Evolutionary conservation across 2,797 vertebrate species (phyloP).

Genomic region (Hypotaenidia philippensis): DNA sequence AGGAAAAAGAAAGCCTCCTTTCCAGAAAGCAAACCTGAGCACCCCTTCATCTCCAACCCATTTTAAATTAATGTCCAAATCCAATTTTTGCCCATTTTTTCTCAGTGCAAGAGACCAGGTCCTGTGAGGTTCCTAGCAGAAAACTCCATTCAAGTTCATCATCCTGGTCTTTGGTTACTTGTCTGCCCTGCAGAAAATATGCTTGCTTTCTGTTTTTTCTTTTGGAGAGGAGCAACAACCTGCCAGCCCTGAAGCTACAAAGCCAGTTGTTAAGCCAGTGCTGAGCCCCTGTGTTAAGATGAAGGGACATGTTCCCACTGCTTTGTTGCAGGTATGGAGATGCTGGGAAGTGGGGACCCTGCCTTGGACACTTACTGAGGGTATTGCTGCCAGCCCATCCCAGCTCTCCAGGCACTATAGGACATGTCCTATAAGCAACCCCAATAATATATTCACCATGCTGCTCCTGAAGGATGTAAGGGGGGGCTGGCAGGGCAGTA

Average conservation of each 20-base stretch:
- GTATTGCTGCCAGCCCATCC: not conserved
- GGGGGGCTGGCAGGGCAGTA: not conserved
- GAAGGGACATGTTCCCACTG: not conserved
- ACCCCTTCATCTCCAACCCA: not conserved
- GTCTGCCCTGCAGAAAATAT: not conserved
- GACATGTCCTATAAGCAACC: not conserved
- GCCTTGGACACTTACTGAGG: rapidly evolving
- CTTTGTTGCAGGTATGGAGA: not conserved
- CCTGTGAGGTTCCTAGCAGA: not conserved
- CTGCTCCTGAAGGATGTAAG: not conserved
- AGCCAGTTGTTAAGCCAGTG: not conserved
- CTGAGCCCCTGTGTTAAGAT: not conserved
- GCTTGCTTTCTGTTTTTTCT: not conserved
- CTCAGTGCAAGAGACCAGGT: not conserved
- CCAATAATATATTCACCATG: not conserved
- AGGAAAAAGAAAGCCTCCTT: not conserved
- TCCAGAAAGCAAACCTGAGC: not conserved
- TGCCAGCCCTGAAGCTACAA: not conserved
- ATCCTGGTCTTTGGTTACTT: not conserved
- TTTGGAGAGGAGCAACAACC: not conserved
- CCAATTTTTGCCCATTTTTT: not conserved
- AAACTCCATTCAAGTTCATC: not conserved
- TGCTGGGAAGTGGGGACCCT: not conserved
- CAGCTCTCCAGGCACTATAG: not conserved
- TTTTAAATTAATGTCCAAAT: not conserved